Percentiles rank a stretch among this genome's conserved stretches.
Conservation (phyloP, 2,797 vertebrate species). For the Hafferia zeledoni region DNA sequence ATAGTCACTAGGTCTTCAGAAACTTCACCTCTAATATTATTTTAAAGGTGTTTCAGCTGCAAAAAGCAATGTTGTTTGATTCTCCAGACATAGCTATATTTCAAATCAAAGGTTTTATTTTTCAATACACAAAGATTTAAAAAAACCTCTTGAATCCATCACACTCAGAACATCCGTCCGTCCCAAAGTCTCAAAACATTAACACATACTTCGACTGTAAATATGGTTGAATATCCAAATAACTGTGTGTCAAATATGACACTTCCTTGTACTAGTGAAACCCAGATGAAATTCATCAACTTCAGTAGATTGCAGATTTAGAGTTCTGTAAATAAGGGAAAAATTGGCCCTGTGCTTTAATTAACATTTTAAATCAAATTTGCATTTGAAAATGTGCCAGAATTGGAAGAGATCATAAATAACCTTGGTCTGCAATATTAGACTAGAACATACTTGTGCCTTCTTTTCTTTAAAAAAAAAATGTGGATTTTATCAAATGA, state of each 20-base stretch:
- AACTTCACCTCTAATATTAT: conserved; percentile 4
- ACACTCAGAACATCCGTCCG: conserved; percentile 40
- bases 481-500: background rate
- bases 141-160: background rate
- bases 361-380: conserved; percentile 72
- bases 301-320: conserved; percentile 48
- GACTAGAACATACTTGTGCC: conserved; percentile 6
- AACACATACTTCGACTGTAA: conserved; percentile 31
- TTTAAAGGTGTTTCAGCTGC: conserved; percentile 19
- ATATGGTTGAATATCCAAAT: conserved; percentile 40
- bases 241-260: conserved; percentile 46
- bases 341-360: conserved; percentile 63
- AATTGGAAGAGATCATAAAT: conserved; percentile 55
- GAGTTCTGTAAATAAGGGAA: conserved; percentile 47
- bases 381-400: conserved; percentile 58
- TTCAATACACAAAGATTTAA: background rate
- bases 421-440: conserved; percentile 54
- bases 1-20: background rate
- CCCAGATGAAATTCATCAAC: conserved; percentile 62
- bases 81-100: background rate
- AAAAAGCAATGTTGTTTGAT: background rate
- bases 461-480: background rate
- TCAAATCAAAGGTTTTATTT: conserved; percentile 29
- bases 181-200: conserved; percentile 37
- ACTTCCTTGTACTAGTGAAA: conserved; percentile 42